Evolutionary conservation across 2,888 invertebrate genomes (phyloP), one percentile per base, ranked within the genome.

Genomic region (Opisthograptis luteolata): DNA sequence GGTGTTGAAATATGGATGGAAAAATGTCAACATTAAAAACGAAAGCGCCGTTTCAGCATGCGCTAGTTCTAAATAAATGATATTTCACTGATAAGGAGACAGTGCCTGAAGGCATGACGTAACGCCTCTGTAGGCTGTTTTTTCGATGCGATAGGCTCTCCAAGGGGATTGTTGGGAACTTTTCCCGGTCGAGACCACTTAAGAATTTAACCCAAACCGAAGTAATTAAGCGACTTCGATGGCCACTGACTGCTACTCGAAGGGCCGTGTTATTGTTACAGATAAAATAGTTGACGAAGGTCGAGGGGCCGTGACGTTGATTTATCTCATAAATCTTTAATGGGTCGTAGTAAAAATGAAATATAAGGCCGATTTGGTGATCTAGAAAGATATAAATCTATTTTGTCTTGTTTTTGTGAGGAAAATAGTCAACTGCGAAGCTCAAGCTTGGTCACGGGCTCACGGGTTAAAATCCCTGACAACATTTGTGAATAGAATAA

Each of bases 151-250:
- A 65, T 64, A 59, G 54, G 53, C 32, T 44, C 55, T 55, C 52
- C 42, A 61, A 62, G 64, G 62, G 67, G 62, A 68, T 72, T 70
- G 66, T 70, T 66, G 24, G 40, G 54, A 68, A 73, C 68, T 68
- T 70, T 66, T 64, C 42, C 49, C 53, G 55, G 62, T 57, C 56
- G 59, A 70, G 68, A 73, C 71, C 72, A 70, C 72, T 78, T 63
- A 65, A 64, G 67, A 70, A 76, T 69, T 70, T 61, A 66, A 68
- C 64, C 55, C 42, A 46, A 54, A 51, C 48, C 52, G 51, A 64
- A 68, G 55, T 70, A 68, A 72, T 76, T 70, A 67, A 55, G 51
- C 50, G 48, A 31, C 34, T 56, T 43, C 42, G 47, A 47, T 14
- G 40, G 40, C 25, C 8, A 12, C 14, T 36, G 28, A 40, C 27